phyloP scores from a whole-genome alignment of 2,113 vertebrate species.

The Eurypyga helias region DNA sequence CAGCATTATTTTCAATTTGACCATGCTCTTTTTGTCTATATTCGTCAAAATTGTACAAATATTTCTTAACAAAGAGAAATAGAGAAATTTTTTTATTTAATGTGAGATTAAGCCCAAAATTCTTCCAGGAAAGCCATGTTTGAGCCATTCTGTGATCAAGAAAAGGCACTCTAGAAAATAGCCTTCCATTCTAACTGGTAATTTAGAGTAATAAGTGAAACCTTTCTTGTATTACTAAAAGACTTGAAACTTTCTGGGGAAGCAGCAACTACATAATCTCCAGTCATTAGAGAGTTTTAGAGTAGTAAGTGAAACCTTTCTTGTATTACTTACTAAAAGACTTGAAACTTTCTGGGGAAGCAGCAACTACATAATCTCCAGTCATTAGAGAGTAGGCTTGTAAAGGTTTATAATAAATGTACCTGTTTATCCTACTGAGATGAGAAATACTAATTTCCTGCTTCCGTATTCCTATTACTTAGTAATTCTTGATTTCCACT shows the following conservation, averaged over 20 bases:
- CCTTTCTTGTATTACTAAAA: neutral
- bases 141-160: neutral
- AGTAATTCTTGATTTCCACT: neutral
- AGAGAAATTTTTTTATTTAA: neutral
- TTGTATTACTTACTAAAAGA: neutral
- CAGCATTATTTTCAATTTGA: slow-evolving; percentile 27
- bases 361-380: neutral
- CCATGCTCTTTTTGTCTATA: neutral
- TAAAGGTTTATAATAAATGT: neutral
- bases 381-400: neutral
- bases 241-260: neutral
- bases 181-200: neutral
- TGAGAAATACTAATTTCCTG: neutral
- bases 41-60: neutral
- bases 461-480: neutral
- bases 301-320: neutral
- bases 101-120: neutral
- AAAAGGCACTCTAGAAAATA: neutral
- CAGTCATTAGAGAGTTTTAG: neutral
- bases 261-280: neutral
- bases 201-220: neutral
- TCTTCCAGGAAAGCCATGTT: neutral
- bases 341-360: neutral
- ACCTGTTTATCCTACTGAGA: neutral
- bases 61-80: neutral